Evolutionary conservation across 2,113 vertebrate genomes (phyloP), one percentile per base, ranked within the genome.

Genomic region (Vicugna pacos): DNA sequence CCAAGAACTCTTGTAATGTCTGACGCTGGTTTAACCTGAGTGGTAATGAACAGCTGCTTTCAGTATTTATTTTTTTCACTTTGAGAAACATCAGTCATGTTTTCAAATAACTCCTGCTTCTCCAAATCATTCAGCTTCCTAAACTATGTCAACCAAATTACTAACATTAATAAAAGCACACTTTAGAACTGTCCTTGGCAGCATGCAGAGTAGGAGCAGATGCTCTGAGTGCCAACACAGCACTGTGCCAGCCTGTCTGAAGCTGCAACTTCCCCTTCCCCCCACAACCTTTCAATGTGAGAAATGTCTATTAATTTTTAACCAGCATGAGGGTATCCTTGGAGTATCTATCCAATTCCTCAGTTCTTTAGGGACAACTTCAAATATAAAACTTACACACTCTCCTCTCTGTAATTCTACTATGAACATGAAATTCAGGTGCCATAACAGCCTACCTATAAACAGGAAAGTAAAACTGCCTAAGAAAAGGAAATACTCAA

Each of bases 101-200:
- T 93, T 93, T 35, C 85, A 67, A 93, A 48, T 64, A 67, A 70
- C 35, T 88, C 84, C 46, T 73, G 56, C 30, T 83, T 93, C 80
- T 85, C 79, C 9, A 6, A 6, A 14, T 67, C 56, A 35, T 38
- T 75, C 54, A 62, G 54, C 26, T 82, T 35, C 64, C 70, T 75
- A 65, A 80, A 72, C 7, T 28, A 64, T 48, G 38, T 84, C 58
- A 42, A 38, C 42, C 77, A 75, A 83, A 28, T 38, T 79, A 65
- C n/a, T n/a, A 84, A 50, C 35, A 91, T n/a, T 30, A 95, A 56
- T 65, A 69, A 70, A 73, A 65, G 2, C 85, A 85, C 54, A 75
- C 56, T n/a, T 52, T 0, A 56, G n/a, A 52, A 26, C 67, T 54
- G 52, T 62, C 15, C 65, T 17, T n/a, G 35, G 72, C n/a, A 60